Base-by-base conservation (phyloP, 2,113 vertebrate genomes). In the pig (Sus scrofa) region DNA sequence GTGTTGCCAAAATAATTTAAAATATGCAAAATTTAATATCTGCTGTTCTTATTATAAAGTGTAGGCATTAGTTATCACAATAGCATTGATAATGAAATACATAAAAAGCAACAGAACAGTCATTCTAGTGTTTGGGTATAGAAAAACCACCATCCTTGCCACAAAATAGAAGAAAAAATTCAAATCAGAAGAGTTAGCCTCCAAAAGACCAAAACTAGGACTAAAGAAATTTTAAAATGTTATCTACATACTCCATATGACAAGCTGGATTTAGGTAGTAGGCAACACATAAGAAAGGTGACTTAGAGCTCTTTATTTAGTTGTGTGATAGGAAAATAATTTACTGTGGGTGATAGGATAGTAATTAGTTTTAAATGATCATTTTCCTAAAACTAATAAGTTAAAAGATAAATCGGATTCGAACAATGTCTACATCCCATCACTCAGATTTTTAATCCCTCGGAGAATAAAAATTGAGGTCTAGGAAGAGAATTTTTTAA, bases 401-500 rank as follows among this genome's bases (percentile, higher is more conserved):
- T 92, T 77, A 4, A 91, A 91, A 96, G 81, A 87, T 65, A 85
- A 50, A 77, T 96, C 32, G 24, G 63, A 91, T 58, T 89, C 70
- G 75, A 60, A 95, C 32, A 94, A 58, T 89, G 79, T 19, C 37
- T 90, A 83, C 16, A 92, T 86, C 6, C 2, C 7, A 91, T 79
- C 52, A 81, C 44, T 94, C 68, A 67, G 22, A 96, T 34, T 63
- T 75, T 89, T 88, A 82, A 87, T 65, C 56, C 70, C 34, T 58
- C 32, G 67, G 75, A 96, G n/a, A 95, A 89, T 12, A 96, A 93
- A 93, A 94, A 92, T 52, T 60, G 71, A 92, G 19, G 22, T 85
- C 32, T 82, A 52, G 58, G 70, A 91, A 87, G 71, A 91, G 60
- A 84, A 94, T 71, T 86, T 93, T 93, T 96, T 79, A 92, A 78